Conservation (phyloP, 2,797 vertebrate species). For the Lindbergichthys nudifrons region DNA sequence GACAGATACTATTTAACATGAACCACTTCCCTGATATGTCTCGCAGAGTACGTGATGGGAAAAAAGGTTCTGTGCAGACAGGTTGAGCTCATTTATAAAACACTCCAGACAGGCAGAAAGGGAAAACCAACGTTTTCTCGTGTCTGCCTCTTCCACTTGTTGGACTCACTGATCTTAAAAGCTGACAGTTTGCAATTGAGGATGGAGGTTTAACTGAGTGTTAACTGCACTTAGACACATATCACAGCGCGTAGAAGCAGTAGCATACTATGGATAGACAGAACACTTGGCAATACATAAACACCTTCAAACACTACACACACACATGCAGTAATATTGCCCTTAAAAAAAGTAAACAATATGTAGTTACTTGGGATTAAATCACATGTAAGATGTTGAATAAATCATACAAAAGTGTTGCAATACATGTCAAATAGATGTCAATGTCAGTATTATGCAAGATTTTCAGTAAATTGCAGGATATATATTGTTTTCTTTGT, state of each 20-base stretch:
- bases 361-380: not conserved
- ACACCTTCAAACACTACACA: conserved; percentile 7
- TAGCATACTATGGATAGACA: not conserved
- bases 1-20: conserved; percentile 79
- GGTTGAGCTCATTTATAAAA: conserved; percentile 71
- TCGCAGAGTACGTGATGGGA: conserved; percentile 56
- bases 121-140: conserved; percentile 58
- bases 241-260: conserved; percentile 16
- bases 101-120: conserved; percentile 65
- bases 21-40: conserved; percentile 72
- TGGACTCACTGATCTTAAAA: conserved; percentile 57
- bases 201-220: conserved; percentile 46
- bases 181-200: conserved; percentile 48
- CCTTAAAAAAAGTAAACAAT: not conserved
- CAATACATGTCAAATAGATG: not conserved
- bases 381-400: not conserved
- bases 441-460: conserved; percentile 1
- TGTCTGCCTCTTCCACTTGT: conserved; percentile 72
- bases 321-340: not conserved
- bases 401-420: not conserved
- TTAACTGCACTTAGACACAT: conserved; percentile 41
- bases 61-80: conserved; percentile 64
- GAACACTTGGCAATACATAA: conserved; percentile 4
- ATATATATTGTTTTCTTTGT: not conserved
- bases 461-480: not conserved